These are phyloP conservation scores for Nomada goodeniana DNA, from an alignment of 2,888 invertebrate genomes.

Conservation along the genomic window DNA sequence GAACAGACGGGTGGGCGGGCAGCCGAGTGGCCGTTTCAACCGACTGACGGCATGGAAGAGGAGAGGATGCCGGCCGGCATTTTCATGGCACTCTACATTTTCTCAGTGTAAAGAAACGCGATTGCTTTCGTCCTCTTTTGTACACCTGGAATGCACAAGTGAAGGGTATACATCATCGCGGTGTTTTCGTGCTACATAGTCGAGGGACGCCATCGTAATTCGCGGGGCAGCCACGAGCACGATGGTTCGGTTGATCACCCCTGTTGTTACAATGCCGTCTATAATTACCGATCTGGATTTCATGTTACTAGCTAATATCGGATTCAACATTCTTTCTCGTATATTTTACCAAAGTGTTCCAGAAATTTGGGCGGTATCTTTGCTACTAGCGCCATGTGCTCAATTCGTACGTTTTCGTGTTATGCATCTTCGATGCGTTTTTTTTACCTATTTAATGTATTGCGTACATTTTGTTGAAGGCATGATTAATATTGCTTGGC, in stretches of 20 bases:
- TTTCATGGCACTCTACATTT: conserved; percentile 51
- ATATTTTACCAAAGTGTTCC: not conserved
- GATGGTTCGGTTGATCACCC: conserved; percentile 74
- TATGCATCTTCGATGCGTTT: conserved; percentile 13
- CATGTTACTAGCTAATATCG: conserved; percentile 56
- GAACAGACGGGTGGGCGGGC: conserved; percentile 55
- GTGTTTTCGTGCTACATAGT: conserved; percentile 44
- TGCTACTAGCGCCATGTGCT: conserved; percentile 73
- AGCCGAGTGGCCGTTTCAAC: conserved; percentile 81
- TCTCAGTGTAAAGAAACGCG: not conserved
- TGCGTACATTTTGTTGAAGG: not conserved
- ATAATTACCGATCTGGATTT: conserved; percentile 77
- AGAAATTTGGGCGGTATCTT: conserved; percentile 57
- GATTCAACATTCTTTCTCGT: conserved; percentile 30
- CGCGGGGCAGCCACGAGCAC: conserved; percentile 70
- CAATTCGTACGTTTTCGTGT: conserved; percentile 44
- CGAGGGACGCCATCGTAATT: conserved; percentile 78
- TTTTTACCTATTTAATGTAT: not conserved
- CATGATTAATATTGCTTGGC: not conserved
- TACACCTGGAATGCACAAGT: not conserved
- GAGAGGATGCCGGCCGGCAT: conserved; percentile 72
- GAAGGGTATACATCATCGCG: conserved; percentile 1
- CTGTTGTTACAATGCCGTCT: conserved; percentile 74
- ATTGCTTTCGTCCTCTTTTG: not conserved
- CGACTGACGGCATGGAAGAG: conserved; percentile 78